Conservation (phyloP, 2,113 vertebrate genomes). For the Pontoporia blainvillei region DNA sequence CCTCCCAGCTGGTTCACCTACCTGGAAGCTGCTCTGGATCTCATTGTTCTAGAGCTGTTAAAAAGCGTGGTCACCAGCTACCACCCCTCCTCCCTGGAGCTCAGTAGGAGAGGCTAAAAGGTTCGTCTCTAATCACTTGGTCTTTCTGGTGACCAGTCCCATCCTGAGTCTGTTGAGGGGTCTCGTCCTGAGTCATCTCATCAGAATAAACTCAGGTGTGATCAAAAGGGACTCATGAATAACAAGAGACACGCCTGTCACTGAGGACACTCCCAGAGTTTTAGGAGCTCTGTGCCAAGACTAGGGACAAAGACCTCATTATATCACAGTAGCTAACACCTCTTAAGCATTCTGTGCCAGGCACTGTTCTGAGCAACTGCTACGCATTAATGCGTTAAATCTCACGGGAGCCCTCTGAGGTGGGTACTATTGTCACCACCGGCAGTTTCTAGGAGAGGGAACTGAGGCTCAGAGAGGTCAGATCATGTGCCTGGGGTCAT, state of each 20-base stretch:
- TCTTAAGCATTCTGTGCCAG: not conserved
- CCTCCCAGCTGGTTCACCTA: not conserved
- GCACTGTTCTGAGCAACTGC: not conserved
- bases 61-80: not conserved
- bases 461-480: not conserved
- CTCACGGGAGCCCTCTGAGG: not conserved
- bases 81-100: not conserved
- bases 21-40: not conserved
- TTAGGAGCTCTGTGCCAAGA: not conserved
- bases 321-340: not conserved
- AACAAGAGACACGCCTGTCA: not conserved
- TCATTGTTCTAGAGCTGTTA: not conserved
- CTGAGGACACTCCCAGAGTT: not conserved
- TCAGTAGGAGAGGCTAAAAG: not conserved
- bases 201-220: not conserved
- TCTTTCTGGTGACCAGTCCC: not conserved
- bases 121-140: not conserved
- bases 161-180: not conserved
- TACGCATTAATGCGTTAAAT: not conserved
- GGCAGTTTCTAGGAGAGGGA: not conserved
- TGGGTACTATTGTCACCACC: not conserved
- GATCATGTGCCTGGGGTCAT: not conserved
- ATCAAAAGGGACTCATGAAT: not conserved
- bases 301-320: not conserved
- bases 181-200: not conserved